Base-by-base conservation (phyloP, 2,888 invertebrate species). In the Tipula lateralis region DNA sequence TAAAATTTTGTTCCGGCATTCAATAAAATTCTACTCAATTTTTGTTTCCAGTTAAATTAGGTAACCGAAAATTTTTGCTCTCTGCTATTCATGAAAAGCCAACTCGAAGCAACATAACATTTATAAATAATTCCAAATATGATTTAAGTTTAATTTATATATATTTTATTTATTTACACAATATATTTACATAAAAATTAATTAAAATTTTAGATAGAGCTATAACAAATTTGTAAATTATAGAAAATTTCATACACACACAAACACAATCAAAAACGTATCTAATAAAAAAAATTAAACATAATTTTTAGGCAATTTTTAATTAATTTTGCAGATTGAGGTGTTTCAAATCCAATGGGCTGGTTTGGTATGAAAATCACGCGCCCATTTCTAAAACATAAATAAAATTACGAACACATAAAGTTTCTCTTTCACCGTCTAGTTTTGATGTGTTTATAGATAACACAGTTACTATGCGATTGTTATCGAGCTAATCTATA, bases 191-290 rank as follows among this genome's bases (percentile, higher is more conserved):
- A 66, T 24, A 6, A 66, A 66, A 12, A 66, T 66, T 50, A 19
- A 66, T 24, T 9, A 66, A 66, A 12, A 66, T 66, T 50, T 66
- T 66, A 66, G 66, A 66, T 66, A 66, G 66, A 9, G 66, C 24
- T 66, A 66, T 66, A 66, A 66, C 66, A 66, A 66, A 66, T 66
- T 66, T 66, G 66, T 66, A 66, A 66, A 66, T 66, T 66, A 66
- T 66, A 66, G 13, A 66, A 7, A 66, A 66, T 24, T 66, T 66
- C 66, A 66, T 12, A n/a, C n/a, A n/a, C n/a, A n/a, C n/a, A n/a
- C n/a, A n/a, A n/a, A n/a, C n/a, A n/a, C n/a, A n/a, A n/a, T 24
- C 9, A 66, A 66, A n/a, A 66, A 66, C 66, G 66, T 19, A 66
- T 24, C 66, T 66, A 66, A 66, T 66, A 66, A 66, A 66, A 66